Percentiles rank a stretch among this genome's conserved stretches.
These are phyloP conservation scores for Mycogona germanica DNA, from an alignment of 2,888 invertebrate genomes.

Conservation along the genomic window DNA sequence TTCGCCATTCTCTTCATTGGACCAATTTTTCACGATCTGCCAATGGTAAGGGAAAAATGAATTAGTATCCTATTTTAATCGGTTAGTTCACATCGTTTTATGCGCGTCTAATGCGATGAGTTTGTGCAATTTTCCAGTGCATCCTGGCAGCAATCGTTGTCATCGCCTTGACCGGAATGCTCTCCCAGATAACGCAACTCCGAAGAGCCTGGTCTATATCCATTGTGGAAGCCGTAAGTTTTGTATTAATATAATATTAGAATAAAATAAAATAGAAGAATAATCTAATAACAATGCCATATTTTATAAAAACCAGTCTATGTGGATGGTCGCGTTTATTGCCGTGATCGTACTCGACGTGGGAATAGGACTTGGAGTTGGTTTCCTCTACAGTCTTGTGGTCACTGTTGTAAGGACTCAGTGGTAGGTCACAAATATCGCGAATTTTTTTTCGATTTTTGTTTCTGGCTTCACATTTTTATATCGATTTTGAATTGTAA, in stretches of 20 bases:
- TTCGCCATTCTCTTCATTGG: constrained; percentile 74
- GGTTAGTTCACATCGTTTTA: not conserved
- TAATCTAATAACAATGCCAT: too few relatives aligned
- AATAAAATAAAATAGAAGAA: too few relatives aligned
- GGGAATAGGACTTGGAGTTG: constrained; percentile 63
- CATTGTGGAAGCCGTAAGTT: constrained; percentile 53
- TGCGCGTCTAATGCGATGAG: not conserved
- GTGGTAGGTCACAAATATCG: not conserved
- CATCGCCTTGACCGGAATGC: constrained; percentile 63
- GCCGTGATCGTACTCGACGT: constrained; percentile 65
- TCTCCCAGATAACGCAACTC: constrained; percentile 56
- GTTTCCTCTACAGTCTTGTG: constrained; percentile 31
- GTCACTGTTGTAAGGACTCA: constrained; percentile 15
- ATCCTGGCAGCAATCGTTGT: constrained; percentile 69
- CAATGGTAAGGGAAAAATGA: constrained; percentile 44
- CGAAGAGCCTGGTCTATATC: constrained; percentile 59
- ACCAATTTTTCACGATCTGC: constrained; percentile 73
- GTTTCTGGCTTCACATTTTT: too few relatives aligned
- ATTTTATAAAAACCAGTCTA: constrained; percentile 27
- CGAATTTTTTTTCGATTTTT: not conserved
- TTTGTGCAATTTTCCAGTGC: constrained; percentile 41
- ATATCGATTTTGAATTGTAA: not conserved
- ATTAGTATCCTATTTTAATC: constrained; percentile 8
- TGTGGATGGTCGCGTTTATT: constrained; percentile 68
- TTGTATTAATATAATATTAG: too few relatives aligned